A percentile compares a stretch with the other conserved stretches of the same genome.
Conservation (phyloP, 2,888 invertebrate genomes). For the Xestia xanthographa region DNA sequence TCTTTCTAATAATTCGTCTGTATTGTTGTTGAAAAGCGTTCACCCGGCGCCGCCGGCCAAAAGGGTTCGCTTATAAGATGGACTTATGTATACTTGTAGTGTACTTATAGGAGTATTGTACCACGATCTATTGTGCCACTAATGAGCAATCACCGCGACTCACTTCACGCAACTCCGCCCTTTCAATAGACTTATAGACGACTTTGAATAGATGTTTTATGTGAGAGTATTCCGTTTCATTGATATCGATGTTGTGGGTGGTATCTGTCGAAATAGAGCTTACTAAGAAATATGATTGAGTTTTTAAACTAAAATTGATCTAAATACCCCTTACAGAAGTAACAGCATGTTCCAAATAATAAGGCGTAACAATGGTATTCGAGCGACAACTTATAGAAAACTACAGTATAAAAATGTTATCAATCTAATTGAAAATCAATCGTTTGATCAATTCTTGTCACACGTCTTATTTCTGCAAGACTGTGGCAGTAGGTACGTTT, state of each 20-base stretch:
- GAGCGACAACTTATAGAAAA: not conserved
- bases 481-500: not conserved
- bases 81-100: conserved; percentile 49
- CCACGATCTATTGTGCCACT: conserved; percentile 81
- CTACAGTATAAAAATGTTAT: not conserved
- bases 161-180: conserved; percentile 72
- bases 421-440: conserved; percentile 28
- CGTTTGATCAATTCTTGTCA: too few relatives aligned
- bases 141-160: conserved; percentile 85
- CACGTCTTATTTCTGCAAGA: conserved; percentile 4
- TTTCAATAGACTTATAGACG: conserved; percentile 67
- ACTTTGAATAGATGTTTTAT: conserved; percentile 68
- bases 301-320: too few relatives aligned
- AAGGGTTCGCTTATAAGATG: conserved; percentile 58
- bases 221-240: conserved; percentile 2
- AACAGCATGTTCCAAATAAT: not conserved
- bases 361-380: too few relatives aligned
- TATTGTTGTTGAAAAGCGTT: conserved; percentile 58
- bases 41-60: conserved; percentile 39
- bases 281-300: not conserved
- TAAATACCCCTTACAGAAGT: not conserved
- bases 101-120: conserved; percentile 73
- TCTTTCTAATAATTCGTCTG: conserved; percentile 47
- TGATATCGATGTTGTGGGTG: conserved; percentile 5
- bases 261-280: not conserved